Conservation (phyloP, 2,797 vertebrate species). For the Mico argentatus region DNA sequence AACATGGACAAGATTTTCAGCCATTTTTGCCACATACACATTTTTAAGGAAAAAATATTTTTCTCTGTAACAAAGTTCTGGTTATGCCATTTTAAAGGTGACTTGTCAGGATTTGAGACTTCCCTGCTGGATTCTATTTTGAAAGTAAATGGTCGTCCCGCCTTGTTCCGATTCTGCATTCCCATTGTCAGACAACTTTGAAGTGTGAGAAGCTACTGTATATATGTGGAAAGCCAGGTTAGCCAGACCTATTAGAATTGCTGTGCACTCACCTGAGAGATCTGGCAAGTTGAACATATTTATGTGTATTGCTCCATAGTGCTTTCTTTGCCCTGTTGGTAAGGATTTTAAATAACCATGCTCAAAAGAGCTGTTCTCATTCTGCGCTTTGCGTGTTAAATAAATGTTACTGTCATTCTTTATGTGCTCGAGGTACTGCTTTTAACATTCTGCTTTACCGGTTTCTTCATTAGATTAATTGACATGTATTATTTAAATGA, state of each 20-base stretch:
- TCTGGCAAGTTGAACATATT: neutral
- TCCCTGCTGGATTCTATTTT: neutral
- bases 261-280: neutral
- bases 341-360: neutral
- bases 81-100: slow-evolving; percentile 43
- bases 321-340: slow-evolving; percentile 17
- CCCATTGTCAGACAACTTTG: neutral
- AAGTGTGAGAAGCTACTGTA: neutral
- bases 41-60: slow-evolving; percentile 47
- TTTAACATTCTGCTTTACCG: neutral
- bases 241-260: neutral
- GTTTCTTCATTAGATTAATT: slow-evolving; percentile 56
- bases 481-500: slow-evolving; percentile 75
- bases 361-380: neutral
- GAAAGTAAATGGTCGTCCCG: neutral
- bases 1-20: slow-evolving; percentile 53
- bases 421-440: neutral
- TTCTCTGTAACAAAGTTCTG: slow-evolving; percentile 37
- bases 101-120: slow-evolving; percentile 7
- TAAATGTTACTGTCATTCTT: neutral
- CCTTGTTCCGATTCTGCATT: neutral
- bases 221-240: neutral
- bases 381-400: neutral
- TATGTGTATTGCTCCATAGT: neutral
- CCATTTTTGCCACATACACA: slow-evolving; percentile 48